phyloP scores from a whole-genome alignment of 30 jellyfish, hydroid and myxozoan species.

The Phacellophora camtschatica region DNA sequence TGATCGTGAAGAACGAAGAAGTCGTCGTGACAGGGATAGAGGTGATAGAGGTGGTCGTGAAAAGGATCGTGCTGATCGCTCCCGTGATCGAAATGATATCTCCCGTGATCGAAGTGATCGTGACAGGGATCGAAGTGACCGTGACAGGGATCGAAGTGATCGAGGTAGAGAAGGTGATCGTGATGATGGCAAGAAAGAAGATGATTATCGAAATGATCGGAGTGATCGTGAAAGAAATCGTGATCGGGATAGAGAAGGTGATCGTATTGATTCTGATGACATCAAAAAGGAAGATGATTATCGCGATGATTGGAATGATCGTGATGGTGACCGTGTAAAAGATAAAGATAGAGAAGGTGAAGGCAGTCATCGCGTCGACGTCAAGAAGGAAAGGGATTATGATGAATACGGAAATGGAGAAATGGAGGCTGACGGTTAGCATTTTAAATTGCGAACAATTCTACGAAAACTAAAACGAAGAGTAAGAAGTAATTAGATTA shows the following conservation, averaged over 20 bases:
- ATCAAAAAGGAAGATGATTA: not conserved
- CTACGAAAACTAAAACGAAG: no score
- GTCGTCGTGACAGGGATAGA: constrained; percentile 39
- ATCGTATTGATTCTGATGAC: constrained; percentile 36
- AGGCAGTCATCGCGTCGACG: not conserved
- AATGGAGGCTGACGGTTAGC: not conserved
- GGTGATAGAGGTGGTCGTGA: constrained; percentile 7
- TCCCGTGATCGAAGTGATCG: constrained; percentile 4
- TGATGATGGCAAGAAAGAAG: not conserved
- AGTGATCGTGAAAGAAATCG: constrained; percentile 67
- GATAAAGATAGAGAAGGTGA: not conserved
- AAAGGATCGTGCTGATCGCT: not conserved
- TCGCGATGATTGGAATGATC: not conserved
- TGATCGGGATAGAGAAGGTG: constrained; percentile 44
- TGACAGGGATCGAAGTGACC: constrained; percentile 28
- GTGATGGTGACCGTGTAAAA: not conserved
- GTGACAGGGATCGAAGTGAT: constrained; percentile 64
- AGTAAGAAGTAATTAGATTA: no score
- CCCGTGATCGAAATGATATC: not conserved
- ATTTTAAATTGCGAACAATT: no score
- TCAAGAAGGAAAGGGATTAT: not conserved
- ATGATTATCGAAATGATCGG: constrained; percentile 13
- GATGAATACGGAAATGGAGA: constrained; percentile 8
- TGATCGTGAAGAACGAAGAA: constrained; percentile 48
- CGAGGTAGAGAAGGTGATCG: constrained; percentile 28